These are phyloP conservation scores for Autographa gamma DNA, from an alignment of 2,888 invertebrate species.

Conservation along the genomic window DNA sequence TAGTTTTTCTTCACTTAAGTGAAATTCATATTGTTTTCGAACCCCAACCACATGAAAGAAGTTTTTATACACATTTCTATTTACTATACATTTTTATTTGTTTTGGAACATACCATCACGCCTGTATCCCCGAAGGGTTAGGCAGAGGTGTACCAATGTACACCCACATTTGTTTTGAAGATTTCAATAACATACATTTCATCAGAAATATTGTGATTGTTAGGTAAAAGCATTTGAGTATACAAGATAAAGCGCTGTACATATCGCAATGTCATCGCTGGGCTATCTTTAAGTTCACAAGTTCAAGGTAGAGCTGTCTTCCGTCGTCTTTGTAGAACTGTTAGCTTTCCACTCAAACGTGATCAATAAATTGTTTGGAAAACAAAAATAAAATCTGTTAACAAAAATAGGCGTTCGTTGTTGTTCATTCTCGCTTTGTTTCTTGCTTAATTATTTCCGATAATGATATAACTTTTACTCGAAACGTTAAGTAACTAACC, in stretches of 20 bases:
- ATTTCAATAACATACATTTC: not conserved
- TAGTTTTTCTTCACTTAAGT: not conserved
- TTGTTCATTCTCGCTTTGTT: no score
- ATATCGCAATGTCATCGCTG: slow-evolving; percentile 11
- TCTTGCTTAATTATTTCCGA: no score
- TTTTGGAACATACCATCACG: no score
- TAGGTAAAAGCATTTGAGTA: slow-evolving; percentile 9
- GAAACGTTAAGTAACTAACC: no score
- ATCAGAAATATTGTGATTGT: slow-evolving; percentile 3
- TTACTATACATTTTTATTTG: no score
- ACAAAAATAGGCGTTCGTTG: no score
- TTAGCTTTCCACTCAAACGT: slow-evolving; percentile 17
- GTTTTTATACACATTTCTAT: no score
- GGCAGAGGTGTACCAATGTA: no score
- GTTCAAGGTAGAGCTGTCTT: slow-evolving; percentile 8
- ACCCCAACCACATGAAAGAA: no score
- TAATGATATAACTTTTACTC: no score
- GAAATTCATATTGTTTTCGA: slow-evolving; percentile 8
- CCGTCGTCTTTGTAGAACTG: slow-evolving; percentile 15
- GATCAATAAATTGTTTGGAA: slow-evolving; percentile 23
- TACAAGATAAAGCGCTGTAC: slow-evolving; percentile 10
- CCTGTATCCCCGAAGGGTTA: no score
- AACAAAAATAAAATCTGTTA: not conserved
- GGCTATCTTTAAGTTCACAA: slow-evolving; percentile 24
- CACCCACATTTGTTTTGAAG: no score